These are phyloP conservation scores for Distichodus sexfasciatus DNA, from an alignment of 2,797 vertebrate species.

Conservation along the genomic window DNA sequence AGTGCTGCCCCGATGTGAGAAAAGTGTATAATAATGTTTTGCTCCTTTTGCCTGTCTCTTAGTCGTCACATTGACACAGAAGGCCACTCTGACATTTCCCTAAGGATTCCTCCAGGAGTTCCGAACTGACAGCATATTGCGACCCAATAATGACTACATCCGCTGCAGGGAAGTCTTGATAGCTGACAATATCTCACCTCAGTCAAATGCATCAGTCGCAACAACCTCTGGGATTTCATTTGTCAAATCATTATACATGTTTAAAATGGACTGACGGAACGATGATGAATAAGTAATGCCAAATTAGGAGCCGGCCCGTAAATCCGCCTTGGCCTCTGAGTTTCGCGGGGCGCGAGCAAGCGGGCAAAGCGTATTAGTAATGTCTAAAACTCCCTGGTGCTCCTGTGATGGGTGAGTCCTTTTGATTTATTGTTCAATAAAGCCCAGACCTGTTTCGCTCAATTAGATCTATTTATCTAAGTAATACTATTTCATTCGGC, in stretches of 20 bases:
- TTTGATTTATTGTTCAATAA: slow-evolving; percentile 59
- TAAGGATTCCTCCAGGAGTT: slow-evolving; percentile 27
- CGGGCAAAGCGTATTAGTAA: neutral
- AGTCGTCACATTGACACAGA: slow-evolving; percentile 14
- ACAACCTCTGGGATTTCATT: neutral
- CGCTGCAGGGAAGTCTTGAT: slow-evolving; percentile 18
- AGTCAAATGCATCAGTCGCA: neutral
- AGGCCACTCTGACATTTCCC: slow-evolving; percentile 33
- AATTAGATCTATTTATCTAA: slow-evolving; percentile 58
- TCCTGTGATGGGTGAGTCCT: neutral
- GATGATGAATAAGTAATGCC: neutral
- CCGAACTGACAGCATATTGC: slow-evolving; percentile 18
- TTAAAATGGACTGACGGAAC: neutral
- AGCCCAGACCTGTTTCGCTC: slow-evolving; percentile 46
- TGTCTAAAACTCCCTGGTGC: slow-evolving; percentile 9
- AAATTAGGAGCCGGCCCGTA: neutral
- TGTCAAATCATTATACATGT: slow-evolving; percentile 1
- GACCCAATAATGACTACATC: neutral
- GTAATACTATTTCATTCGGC: slow-evolving; percentile 50
- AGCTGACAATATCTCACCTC: slow-evolving; percentile 3
- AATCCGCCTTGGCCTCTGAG: neutral
- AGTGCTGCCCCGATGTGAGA: neutral
- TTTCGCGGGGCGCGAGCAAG: no score
- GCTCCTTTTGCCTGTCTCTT: slow-evolving; percentile 21
- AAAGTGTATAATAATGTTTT: slow-evolving; percentile 24